Percentiles rank a stretch among this genome's conserved stretches.
Evolutionary conservation across 2,888 invertebrate genomes (phyloP).

Genomic region (Eupsilia transversa): DNA sequence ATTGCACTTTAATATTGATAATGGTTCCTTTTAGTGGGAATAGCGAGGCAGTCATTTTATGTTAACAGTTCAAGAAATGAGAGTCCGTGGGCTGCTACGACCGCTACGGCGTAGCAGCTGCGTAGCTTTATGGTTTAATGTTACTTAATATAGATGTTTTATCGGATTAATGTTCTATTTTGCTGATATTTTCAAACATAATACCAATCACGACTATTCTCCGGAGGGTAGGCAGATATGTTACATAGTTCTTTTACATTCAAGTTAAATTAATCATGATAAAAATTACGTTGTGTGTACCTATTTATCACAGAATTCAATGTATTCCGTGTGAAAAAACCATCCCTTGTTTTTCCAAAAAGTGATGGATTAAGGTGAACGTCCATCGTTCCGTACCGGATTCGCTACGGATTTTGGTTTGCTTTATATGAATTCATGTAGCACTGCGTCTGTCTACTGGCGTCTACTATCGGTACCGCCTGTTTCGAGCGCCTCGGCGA

Average conservation of each 20-base stretch:
- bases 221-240: background rate
- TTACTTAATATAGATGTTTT: background rate
- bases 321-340: background rate
- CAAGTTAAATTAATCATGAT: background rate
- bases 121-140: slow-evolving; percentile 8
- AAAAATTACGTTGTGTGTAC: background rate
- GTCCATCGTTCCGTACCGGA: background rate
- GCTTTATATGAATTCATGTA: background rate
- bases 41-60: slow-evolving; percentile 12
- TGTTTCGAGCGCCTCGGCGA: background rate
- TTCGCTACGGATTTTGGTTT: background rate
- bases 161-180: background rate
- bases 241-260: background rate
- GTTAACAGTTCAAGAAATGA: background rate
- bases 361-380: background rate
- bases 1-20: slow-evolving; percentile 56
- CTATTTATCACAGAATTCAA: background rate
- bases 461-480: background rate
- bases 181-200: background rate
- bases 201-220: background rate
- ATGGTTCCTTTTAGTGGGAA: slow-evolving; percentile 39
- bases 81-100: slow-evolving; percentile 31
- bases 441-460: too few species aligned
- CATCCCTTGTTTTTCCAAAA: background rate
- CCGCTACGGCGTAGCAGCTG: slow-evolving; percentile 44